Percentiles rank a stretch among this genome's conserved stretches.
These are phyloP conservation scores for Takifugu ocellatus DNA, from an alignment of 2,797 vertebrate genomes.

Conservation along the genomic window DNA sequence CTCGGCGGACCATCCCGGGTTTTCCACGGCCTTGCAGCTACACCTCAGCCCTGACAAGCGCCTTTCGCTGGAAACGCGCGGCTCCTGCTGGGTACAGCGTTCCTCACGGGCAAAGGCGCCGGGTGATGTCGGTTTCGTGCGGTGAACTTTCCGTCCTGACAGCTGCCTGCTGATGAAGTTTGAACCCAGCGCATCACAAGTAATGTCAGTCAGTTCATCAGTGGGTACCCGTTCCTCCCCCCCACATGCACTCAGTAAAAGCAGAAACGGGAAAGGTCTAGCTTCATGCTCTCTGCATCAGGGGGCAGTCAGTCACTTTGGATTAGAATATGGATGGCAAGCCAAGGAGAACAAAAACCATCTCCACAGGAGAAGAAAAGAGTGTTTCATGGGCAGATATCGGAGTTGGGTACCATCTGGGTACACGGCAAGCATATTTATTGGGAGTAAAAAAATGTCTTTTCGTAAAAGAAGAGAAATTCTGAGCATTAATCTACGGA, in stretches of 20 bases:
- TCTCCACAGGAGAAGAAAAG: constrained; percentile 45
- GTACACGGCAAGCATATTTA: constrained; percentile 12
- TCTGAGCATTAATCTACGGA: constrained; percentile 16
- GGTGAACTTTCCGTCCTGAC: constrained; percentile 49
- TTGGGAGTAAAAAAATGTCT: constrained; percentile 28
- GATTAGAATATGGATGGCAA: constrained; percentile 75
- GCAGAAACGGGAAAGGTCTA: constrained; percentile 69
- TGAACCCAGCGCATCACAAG: constrained; percentile 59
- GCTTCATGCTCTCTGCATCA: constrained; percentile 58
- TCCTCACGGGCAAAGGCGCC: constrained; percentile 20
- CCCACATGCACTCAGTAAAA: constrained; percentile 52
- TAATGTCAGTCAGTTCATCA: constrained; percentile 72
- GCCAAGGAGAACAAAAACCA: constrained; percentile 71
- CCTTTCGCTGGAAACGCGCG: constrained; percentile 16
- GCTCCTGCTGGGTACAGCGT: constrained; percentile 15
- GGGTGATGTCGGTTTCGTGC: constrained; percentile 30
- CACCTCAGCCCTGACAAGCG: constrained; percentile 14
- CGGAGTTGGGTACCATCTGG: neutral
- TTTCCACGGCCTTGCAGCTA: constrained; percentile 15
- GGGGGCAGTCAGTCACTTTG: constrained; percentile 72
- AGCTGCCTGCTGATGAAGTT: constrained; percentile 33
- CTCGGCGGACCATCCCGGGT: constrained; percentile 2
- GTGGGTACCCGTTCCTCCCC: constrained; percentile 54
- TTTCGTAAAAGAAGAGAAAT: constrained; percentile 5
- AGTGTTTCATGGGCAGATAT: constrained; percentile 19